Conservation (phyloP, 2,113 vertebrate genomes). For the Bettongia penicillata region DNA sequence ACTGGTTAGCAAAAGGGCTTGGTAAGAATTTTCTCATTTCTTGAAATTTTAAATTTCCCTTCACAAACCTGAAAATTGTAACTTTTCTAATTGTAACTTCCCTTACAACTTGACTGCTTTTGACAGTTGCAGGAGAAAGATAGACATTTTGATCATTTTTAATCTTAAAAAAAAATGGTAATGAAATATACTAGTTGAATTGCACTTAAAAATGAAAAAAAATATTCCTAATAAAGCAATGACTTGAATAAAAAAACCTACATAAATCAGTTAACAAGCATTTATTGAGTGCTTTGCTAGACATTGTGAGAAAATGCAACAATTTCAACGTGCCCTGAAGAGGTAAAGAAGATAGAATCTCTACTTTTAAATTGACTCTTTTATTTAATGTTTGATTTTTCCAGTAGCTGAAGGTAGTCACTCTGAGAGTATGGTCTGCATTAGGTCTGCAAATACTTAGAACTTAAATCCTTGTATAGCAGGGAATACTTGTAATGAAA, state of each 20-base stretch:
- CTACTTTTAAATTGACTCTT: neutral
- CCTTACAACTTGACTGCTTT: neutral
- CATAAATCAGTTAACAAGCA: neutral
- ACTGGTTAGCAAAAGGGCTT: conserved; percentile 90
- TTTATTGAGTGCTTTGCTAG: neutral
- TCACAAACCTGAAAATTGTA: conserved; percentile 25
- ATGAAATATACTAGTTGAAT: conserved; percentile 14
- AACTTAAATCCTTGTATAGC: conserved; percentile 10
- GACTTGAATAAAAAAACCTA: neutral
- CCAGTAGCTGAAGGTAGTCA: neutral
- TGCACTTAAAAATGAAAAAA: conserved; percentile 23
- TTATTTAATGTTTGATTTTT: conserved; percentile 2
- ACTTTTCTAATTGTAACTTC: conserved; percentile 24
- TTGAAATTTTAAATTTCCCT: conserved; percentile 11
- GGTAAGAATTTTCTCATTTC: conserved; percentile 81
- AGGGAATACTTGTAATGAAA: conserved; percentile 1
- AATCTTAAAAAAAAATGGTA: conserved; percentile 8
- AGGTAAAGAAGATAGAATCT: neutral
- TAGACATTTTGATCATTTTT: conserved; percentile 1
- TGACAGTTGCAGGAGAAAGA: accelerated
- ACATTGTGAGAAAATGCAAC: neutral
- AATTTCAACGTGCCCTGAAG: conserved; percentile 30
- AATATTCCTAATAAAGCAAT: neutral
- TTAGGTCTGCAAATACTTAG: conserved; percentile 23
- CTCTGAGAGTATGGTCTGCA: neutral